phyloP scores from a whole-genome alignment of 2,113 vertebrate genomes.

The Narcine bancroftii region DNA sequence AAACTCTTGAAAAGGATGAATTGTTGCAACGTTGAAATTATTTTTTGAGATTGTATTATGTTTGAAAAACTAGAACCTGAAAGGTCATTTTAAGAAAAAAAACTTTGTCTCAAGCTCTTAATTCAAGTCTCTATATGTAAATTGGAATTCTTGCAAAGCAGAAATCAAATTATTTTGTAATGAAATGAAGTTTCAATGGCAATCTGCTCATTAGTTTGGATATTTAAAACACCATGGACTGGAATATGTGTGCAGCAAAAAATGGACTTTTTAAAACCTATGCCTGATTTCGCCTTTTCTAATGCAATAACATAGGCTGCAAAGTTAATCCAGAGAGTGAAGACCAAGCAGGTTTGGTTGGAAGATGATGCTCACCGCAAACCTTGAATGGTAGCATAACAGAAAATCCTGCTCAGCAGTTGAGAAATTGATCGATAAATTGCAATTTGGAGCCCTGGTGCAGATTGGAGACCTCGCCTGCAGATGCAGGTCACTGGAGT shows the following conservation, averaged over 20 bases:
- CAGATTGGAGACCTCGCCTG: background rate
- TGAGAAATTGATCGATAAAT: background rate
- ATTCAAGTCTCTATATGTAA: no score
- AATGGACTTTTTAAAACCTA: no score
- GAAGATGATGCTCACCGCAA: background rate
- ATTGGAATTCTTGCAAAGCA: background rate
- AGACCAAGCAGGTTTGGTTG: background rate
- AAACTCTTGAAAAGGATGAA: background rate
- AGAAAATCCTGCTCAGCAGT: conserved; percentile 7
- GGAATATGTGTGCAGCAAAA: background rate
- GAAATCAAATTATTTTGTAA: background rate
- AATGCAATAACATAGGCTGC: background rate
- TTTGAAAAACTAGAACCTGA: background rate
- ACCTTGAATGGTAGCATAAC: background rate
- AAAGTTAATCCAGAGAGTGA: background rate
- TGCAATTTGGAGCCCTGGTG: background rate
- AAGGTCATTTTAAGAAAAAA: no score
- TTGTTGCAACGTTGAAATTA: background rate
- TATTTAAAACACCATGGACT: background rate
- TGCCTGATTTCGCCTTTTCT: no score
- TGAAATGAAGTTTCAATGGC: background rate
- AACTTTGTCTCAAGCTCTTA: background rate
- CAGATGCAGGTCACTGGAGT: background rate
- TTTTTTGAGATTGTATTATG: conserved; percentile 15
- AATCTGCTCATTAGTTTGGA: background rate